Conservation (phyloP, 2,888 invertebrate genomes). For the Cosmia trapezina region DNA sequence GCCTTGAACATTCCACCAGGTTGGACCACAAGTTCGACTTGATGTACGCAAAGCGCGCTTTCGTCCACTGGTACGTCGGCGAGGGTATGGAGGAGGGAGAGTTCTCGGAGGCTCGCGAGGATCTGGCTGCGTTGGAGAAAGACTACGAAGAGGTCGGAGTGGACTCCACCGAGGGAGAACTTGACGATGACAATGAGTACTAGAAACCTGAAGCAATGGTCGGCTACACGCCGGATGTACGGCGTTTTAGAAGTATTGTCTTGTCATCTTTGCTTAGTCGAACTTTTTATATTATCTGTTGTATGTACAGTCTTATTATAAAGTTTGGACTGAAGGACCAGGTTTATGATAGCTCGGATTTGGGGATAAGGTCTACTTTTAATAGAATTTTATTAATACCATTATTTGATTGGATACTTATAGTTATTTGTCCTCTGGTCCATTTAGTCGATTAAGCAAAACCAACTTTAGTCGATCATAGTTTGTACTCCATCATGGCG, state of each 20-base stretch:
- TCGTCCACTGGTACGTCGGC: constrained; percentile 98
- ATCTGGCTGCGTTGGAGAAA: constrained; percentile 94
- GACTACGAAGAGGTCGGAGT: constrained; percentile 95
- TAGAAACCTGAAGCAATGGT: constrained; percentile 69
- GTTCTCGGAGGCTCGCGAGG: constrained; percentile 96
- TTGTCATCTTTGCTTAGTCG: constrained; percentile 35
- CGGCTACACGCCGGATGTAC: constrained; percentile 37
- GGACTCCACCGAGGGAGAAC: constrained; percentile 93
- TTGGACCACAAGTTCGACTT: constrained; percentile 98
- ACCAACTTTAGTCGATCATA: constrained; percentile 33
- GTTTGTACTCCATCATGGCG: constrained; percentile 29
- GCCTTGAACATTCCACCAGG: constrained; percentile 85
- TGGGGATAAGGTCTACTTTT: constrained; percentile 5
- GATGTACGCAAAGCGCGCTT: constrained; percentile 98
- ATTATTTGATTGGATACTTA: constrained; percentile 5
- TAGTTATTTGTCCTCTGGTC: constrained; percentile 6
- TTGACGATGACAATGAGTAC: constrained; percentile 93
- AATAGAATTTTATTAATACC: constrained; percentile 31
- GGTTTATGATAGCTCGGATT: background rate
- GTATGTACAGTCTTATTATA: constrained; percentile 4
- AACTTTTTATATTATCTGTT: constrained; percentile 20
- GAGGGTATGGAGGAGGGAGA: constrained; percentile 97
- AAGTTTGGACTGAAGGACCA: constrained; percentile 26
- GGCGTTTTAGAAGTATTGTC: constrained; percentile 53
- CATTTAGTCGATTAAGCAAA: constrained; percentile 30